These are phyloP conservation scores for Athripsodes cinereus DNA, from an alignment of 2,888 invertebrate species.

Conservation along the genomic window DNA sequence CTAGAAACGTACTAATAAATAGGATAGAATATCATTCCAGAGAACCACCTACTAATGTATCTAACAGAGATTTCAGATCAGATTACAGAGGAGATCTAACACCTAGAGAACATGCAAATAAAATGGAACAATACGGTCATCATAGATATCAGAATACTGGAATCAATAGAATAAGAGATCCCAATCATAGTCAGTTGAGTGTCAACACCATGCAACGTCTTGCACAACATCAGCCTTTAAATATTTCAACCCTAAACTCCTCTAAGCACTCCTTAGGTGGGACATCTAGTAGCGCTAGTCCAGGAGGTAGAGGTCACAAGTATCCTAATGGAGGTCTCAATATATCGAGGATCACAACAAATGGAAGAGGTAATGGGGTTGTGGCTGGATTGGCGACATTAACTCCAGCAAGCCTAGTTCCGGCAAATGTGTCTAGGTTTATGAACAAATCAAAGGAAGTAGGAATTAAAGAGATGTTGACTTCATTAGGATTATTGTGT, in stretches of 20 bases:
- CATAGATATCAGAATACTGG: constrained; percentile 45
- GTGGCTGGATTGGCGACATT: constrained; percentile 33
- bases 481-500: constrained; percentile 79
- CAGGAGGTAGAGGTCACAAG: constrained; percentile 47
- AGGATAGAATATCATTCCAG: constrained; percentile 22
- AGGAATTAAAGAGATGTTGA: constrained; percentile 63
- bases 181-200: constrained; percentile 38
- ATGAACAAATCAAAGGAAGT: constrained; percentile 25
- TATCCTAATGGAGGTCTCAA: constrained; percentile 50
- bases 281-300: constrained; percentile 52
- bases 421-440: constrained; percentile 31
- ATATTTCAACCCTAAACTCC: constrained; percentile 61
- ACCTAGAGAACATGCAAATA: constrained; percentile 16
- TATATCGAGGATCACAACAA: constrained; percentile 49
- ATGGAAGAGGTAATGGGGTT: constrained; percentile 33
- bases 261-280: constrained; percentile 60
- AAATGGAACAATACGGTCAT: constrained; percentile 31
- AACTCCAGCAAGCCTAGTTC: constrained; percentile 33
- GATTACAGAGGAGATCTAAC: constrained; percentile 21
- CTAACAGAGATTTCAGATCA: constrained; percentile 14
- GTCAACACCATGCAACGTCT: constrained; percentile 48
- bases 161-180: constrained; percentile 21
- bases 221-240: constrained; percentile 58
- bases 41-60: constrained; percentile 11
- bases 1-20: constrained; percentile 19